These are phyloP conservation scores for Buteo buteo DNA, from an alignment of 2,113 vertebrate species.

Conservation along the genomic window DNA sequence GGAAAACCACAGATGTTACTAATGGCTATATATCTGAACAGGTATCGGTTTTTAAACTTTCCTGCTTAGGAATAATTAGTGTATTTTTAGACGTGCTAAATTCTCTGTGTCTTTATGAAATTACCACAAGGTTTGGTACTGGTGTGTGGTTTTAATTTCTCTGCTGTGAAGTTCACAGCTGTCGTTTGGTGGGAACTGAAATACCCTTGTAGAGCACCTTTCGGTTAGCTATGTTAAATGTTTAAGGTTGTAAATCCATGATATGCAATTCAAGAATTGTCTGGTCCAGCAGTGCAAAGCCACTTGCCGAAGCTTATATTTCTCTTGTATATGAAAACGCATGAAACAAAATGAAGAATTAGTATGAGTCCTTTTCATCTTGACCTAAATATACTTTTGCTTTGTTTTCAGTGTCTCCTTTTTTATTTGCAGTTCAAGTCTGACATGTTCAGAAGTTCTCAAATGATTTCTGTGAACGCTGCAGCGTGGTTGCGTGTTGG, in stretches of 20 bases:
- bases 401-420: background rate
- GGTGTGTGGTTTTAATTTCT: background rate
- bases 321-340: background rate
- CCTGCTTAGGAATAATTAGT: background rate
- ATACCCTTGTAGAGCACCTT: background rate
- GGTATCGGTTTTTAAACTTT: background rate
- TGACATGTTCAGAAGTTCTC: background rate
- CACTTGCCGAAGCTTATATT: background rate
- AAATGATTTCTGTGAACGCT: background rate
- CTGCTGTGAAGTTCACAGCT: background rate
- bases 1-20: background rate
- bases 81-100: background rate
- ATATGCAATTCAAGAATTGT: background rate
- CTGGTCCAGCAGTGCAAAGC: background rate
- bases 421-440: background rate
- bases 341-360: background rate
- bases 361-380: background rate
- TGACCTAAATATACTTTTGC: background rate
- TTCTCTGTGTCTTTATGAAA: background rate
- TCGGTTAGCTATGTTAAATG: rapidly evolving
- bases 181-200: background rate
- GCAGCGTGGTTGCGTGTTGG: rapidly evolving
- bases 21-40: background rate
- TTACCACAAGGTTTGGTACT: background rate
- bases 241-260: background rate